A percentile compares a stretch with the other conserved stretches of the same genome.
Conservation (phyloP, 2,888 invertebrate species). For the Mythimna impura region DNA sequence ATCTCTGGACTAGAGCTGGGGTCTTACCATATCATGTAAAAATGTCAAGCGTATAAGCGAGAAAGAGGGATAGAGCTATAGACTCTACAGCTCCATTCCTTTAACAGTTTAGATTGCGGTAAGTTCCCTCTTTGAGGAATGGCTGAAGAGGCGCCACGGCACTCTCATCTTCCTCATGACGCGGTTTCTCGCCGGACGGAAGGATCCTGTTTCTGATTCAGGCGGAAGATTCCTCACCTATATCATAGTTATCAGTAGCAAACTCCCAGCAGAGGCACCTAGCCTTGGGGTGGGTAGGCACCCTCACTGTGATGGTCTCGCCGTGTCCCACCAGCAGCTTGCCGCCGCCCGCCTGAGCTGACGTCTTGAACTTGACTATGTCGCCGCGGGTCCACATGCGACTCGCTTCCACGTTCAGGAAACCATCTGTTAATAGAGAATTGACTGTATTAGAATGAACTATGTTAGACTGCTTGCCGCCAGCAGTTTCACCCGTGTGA, state of each 20-base stretch:
- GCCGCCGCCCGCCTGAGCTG: constrained; percentile 95
- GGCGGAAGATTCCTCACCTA: constrained; percentile 89
- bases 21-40: too few relatives aligned
- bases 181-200: too few relatives aligned
- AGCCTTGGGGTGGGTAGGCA: constrained; percentile 98
- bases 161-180: neutral
- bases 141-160: too few relatives aligned
- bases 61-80: too few relatives aligned
- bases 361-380: constrained; percentile 96
- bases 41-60: too few relatives aligned
- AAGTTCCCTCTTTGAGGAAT: too few relatives aligned
- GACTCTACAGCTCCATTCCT: too few relatives aligned
- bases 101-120: too few relatives aligned
- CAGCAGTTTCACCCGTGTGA: too few relatives aligned
- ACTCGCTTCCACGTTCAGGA: constrained; percentile 92
- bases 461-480: too few relatives aligned
- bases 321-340: constrained; percentile 98
- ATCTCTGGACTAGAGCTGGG: too few relatives aligned
- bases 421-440: constrained; percentile 72
- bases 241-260: constrained; percentile 99
- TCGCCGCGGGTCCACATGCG: constrained; percentile 99
- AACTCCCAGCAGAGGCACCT: constrained; percentile 99
- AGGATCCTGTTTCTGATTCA: too few relatives aligned
- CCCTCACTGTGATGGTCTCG: constrained; percentile 98
- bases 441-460: neutral